phyloP scores from a whole-genome alignment of 2,113 vertebrate species.

The Emberiza fucata region DNA sequence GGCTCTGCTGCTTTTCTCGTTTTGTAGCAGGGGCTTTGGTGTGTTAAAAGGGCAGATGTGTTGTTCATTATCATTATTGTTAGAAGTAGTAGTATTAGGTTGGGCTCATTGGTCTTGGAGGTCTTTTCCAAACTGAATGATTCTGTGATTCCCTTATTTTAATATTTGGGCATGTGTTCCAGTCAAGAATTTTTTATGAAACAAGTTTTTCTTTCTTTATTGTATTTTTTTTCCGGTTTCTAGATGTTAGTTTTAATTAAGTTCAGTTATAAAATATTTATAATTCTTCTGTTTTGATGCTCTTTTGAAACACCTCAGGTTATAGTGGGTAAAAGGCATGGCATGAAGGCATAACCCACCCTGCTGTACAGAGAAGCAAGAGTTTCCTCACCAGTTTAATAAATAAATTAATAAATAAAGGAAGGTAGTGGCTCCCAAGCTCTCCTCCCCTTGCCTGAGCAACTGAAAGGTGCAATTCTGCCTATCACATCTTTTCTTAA shows the following conservation, averaged over 20 bases:
- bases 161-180: background rate
- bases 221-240: accelerated
- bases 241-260: background rate
- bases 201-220: background rate
- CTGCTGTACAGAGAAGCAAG: background rate
- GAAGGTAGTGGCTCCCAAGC: background rate
- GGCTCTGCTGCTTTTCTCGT: background rate
- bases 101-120: background rate
- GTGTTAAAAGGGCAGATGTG: background rate
- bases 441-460: background rate
- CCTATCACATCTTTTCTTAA: background rate
- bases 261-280: background rate
- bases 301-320: background rate
- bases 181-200: background rate
- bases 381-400: background rate
- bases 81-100: background rate
- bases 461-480: background rate
- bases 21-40: background rate
- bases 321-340: background rate
- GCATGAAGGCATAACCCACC: background rate
- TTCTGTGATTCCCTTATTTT: background rate
- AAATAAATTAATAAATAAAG: background rate
- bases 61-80: background rate
- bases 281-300: background rate
- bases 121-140: background rate